Conservation (phyloP, 2,888 invertebrate species). For the Agonopterix alstromeriana region DNA sequence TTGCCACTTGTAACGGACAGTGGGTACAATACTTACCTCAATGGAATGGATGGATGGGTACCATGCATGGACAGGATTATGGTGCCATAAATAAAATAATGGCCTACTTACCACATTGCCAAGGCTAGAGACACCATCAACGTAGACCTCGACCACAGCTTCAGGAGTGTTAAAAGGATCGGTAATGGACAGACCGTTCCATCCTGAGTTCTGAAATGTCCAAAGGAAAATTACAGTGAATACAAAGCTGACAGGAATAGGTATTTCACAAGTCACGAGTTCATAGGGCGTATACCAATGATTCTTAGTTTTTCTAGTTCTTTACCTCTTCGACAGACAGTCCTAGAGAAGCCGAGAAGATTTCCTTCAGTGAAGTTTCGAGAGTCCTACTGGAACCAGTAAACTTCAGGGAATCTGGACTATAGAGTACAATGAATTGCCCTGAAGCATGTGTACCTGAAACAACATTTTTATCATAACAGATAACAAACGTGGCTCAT, state of each 20-base stretch:
- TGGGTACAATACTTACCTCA: no score
- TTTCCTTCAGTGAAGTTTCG: conserved; percentile 81
- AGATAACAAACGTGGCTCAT: no score
- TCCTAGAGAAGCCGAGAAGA: conserved; percentile 83
- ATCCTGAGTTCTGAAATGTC: conserved; percentile 73
- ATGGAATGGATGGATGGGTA: no score
- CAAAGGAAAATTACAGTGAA: no score
- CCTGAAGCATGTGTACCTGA: conserved; percentile 76
- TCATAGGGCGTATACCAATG: not conserved
- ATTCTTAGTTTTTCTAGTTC: conserved; percentile 12
- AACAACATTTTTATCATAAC: conserved; percentile 11
- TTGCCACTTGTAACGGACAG: no score
- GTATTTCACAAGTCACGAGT: not conserved
- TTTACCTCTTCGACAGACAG: conserved; percentile 82
- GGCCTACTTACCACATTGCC: conserved; percentile 57
- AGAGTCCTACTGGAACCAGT: conserved; percentile 79
- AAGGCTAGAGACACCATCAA: conserved; percentile 81
- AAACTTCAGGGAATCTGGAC: conserved; percentile 82
- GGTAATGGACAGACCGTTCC: conserved; percentile 81
- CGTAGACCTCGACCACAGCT: conserved; percentile 80
- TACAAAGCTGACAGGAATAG: no score
- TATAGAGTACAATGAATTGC: conserved; percentile 82
- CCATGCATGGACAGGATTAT: no score
- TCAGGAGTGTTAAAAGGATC: conserved; percentile 86
- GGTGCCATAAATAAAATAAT: no score